Base-by-base conservation (phyloP, 2,888 invertebrate genomes). In the Eristalinus aeneus region DNA sequence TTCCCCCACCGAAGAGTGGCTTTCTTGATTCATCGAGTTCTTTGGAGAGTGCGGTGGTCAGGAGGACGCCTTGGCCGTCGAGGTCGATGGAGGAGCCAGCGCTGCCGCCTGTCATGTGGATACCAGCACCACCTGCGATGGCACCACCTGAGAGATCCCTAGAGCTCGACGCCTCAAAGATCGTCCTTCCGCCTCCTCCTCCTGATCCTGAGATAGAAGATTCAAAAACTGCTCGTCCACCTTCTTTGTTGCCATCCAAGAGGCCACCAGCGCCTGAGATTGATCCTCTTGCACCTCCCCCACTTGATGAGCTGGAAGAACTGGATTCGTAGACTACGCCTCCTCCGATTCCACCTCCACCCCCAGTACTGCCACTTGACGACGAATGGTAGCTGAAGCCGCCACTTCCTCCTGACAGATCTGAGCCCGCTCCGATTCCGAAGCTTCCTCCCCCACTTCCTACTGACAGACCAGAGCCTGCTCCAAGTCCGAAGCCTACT, bases 11-110 rank as follows among this genome's bases (percentile, higher is more conserved):
- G 1, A 61, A 74, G 6, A 74, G 46, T 0, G 82, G 53, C 22
- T 69, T 73, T 1, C n/a, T n/a, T 1, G 71, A 58, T 11, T 11
- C 53, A n/a, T 79, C 83, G 16, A 69, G 1, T n/a, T 85, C 85
- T 11, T n/a, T 34, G 5, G 79, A 60, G 6, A 22, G 61, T 1
- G 20, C 27, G 4, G 67, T 46, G 71, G 72, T 76, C 67, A 31
- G 2, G 6, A 67, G 32, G 2, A 27, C 23, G 20, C 11, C 54
- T 31, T 54, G 12, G 10, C 20, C 34, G 1, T 65, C 56, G 2
- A 46, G n/a, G 6, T 67, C 64, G 1, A 64, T 16, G 39, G 46
- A 46, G 11, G 32, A 5, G 5, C 46, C 46, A 46, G 16, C 6
- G 16, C 16, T 16, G 16, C 46, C 46, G 16, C 46, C 6, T n/a